These are phyloP conservation scores for Stylophora pistillata DNA, from an alignment of 64 coral and sea anemone species.

Conservation along the genomic window DNA sequence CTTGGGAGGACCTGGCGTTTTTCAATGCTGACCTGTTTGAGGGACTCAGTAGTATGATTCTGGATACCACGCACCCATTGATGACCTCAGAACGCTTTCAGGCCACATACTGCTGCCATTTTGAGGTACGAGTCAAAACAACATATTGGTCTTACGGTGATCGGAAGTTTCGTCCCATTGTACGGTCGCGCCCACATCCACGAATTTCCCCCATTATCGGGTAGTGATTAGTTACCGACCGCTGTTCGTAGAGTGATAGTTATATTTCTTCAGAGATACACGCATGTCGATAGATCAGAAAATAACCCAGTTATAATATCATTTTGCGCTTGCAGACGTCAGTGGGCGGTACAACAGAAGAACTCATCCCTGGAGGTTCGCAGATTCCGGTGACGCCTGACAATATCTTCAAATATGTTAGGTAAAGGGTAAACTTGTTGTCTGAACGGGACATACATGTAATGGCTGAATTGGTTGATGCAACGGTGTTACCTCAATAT, in stretches of 20 bases:
- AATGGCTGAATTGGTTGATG: no score
- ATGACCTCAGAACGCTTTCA: conserved; percentile 94
- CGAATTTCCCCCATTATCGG: no score
- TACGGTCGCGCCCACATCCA: no score
- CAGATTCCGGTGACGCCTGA: conserved; percentile 76
- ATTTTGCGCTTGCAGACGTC: conserved; percentile 60
- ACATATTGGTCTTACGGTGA: no score
- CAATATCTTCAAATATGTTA: conserved; percentile 88
- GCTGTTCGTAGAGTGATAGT: not conserved
- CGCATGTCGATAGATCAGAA: not conserved
- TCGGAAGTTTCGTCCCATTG: no score
- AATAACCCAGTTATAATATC: not conserved
- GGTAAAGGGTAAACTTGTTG: conserved; percentile 22
- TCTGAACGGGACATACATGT: not conserved
- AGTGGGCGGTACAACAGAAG: conserved; percentile 80
- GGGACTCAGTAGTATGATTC: conserved; percentile 90
- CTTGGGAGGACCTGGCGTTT: conserved; percentile 87
- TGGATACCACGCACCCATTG: conserved; percentile 67
- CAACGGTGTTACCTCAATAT: no score
- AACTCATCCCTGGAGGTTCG: conserved; percentile 75
- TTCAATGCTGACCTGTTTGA: conserved; percentile 95
- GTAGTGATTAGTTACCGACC: no score
- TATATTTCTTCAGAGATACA: not conserved
- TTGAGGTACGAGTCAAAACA: conserved; percentile 59
- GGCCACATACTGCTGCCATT: conserved; percentile 89